Evolutionary conservation across 64 coral and sea anemone species (phyloP).

Genomic region (Dendronephthya gigantea): DNA sequence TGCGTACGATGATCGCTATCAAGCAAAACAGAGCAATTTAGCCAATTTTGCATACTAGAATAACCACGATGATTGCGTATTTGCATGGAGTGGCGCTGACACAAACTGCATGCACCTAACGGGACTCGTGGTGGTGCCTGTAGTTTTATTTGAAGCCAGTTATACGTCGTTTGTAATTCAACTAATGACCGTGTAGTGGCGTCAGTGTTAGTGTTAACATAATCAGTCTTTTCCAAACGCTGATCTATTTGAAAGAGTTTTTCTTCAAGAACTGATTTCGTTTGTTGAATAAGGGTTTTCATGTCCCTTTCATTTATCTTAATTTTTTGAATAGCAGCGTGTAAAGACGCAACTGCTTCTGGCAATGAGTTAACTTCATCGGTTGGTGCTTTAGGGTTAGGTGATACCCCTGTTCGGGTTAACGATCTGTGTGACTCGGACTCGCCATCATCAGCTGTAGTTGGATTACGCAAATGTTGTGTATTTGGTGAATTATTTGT

Average conservation of each 20-base stretch:
- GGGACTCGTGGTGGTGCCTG: neutral
- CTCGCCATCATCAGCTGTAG: neutral
- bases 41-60: neutral
- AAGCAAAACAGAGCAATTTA: neutral
- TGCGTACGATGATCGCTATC: neutral
- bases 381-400: neutral
- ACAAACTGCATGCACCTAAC: neutral
- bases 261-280: neutral
- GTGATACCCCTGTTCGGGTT: neutral
- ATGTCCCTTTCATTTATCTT: too few species aligned
- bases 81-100: neutral
- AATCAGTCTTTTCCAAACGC: neutral
- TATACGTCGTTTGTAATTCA: neutral
- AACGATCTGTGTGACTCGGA: neutral
- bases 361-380: neutral
- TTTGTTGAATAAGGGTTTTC: neutral
- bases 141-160: neutral
- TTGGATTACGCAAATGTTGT: neutral
- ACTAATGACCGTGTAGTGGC: neutral
- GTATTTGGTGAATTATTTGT: neutral
- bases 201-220: neutral
- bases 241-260: neutral
- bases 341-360: neutral
- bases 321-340: neutral
- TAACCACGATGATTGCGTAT: neutral